Evolutionary conservation across 2,797 vertebrate species (phyloP).

Genomic region (Coregonus suidteri): DNA sequence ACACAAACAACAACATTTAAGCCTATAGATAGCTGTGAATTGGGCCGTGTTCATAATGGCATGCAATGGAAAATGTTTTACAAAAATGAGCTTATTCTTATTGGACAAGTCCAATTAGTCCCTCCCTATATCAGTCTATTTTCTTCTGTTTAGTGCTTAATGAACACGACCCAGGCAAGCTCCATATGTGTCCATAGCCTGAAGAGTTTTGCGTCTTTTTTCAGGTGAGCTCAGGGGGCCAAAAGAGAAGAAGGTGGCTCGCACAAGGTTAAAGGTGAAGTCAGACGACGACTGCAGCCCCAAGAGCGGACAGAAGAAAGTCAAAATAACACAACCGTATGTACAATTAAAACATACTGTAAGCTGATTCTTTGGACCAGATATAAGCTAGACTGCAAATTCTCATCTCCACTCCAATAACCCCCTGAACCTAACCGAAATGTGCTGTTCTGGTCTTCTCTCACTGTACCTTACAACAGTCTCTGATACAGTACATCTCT

Average conservation of each 20-base stretch:
- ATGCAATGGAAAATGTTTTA: not conserved
- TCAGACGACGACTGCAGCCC: conserved; percentile 85
- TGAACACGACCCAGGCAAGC: not conserved
- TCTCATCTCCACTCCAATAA: not conserved
- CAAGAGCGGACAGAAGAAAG: conserved; percentile 84
- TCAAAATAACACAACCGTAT: conserved; percentile 74
- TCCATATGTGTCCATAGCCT: not conserved
- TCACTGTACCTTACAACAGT: not conserved
- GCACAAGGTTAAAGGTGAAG: conserved; percentile 85
- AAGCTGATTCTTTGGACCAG: not conserved
- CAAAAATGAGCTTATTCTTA: too few relatives aligned
- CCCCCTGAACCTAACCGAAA: too few relatives aligned
- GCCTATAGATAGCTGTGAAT: not conserved
- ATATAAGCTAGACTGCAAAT: not conserved
- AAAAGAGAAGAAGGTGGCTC: conserved; percentile 86
- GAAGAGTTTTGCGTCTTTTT: conserved; percentile 17
- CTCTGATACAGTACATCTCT: not conserved
- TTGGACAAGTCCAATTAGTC: not conserved
- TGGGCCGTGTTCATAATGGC: not conserved
- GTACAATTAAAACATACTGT: not conserved
- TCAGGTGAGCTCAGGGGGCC: conserved; percentile 81
- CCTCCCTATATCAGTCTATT: not conserved
- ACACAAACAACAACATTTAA: not conserved
- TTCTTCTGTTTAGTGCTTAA: not conserved
- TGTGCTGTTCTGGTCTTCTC: not conserved